Evolutionary conservation across 2,888 invertebrate species (phyloP), one percentile per base, ranked within the genome.

Genomic region (Dasypogon diadema): DNA sequence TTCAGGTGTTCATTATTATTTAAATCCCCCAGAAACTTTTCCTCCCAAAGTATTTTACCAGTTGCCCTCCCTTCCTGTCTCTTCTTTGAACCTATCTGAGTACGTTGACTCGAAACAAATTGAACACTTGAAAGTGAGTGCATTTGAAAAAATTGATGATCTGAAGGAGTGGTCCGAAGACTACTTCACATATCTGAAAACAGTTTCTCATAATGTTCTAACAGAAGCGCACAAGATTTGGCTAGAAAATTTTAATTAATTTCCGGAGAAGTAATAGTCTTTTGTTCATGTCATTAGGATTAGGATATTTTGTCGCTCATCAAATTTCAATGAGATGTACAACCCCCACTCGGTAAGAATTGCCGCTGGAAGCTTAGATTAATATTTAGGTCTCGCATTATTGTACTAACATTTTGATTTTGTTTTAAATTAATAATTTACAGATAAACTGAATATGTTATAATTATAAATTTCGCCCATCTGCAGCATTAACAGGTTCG

Each of bases 131-230:
- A 89, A 87, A 80, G 83, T 86, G 37, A 87, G 87, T 22, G 86
- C 89, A 0, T 85, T 87, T 74, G 88, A 89, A 74, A 86, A 88
- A 80, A 82, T 89, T 77, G 83, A 84, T 0, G 88, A 89, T 77
- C 87, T 89, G 0, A 87, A 88, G 0, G 87, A 81, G 76, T 84
- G 83, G 81, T 83, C 84, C 74, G 81, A 83, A 74, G 84, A 85
- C 77, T 85, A 85, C 80, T 78, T 84, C 51, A 51, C 88, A 37
- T 90, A 89, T 79, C 80, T 89, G 22, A 85, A 84, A 70, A 87
- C 88, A 0, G 88, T 89, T 0, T 88, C 88, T 0, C 86, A 87
- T 8, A 90, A 90, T 82, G 87, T 90, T 78, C 85, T 84, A 75
- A 87, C 88, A 75, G 89, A 88, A 79, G 82, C 89, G 3, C 80